Base-by-base conservation (phyloP, 2,797 vertebrate genomes). In the Sebastolobus altivelis region DNA sequence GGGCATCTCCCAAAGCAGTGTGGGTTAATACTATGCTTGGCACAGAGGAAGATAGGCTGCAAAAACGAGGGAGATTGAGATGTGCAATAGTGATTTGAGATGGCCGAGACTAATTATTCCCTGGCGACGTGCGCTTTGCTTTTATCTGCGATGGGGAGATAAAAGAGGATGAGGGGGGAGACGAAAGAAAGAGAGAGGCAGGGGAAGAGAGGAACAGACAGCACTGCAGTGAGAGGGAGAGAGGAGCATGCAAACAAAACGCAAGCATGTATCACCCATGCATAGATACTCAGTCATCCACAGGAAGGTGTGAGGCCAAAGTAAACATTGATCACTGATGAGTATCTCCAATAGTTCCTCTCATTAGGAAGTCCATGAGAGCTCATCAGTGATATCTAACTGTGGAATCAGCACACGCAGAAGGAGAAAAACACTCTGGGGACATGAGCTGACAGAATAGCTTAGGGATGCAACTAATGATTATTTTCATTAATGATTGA, bases 71-170 rank as follows among this genome's bases (percentile, higher is more conserved):
- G 77, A 77, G 78, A 87, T 74, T 75, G 87, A 93, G 86, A 86
- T 71, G 68, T 75, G 78, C 71, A 80, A 65, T 52, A 29, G 85
- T 76, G 87, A 90, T 91, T 88, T 72, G 87, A 89, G 75, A 92
- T 67, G 86, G 85, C 86, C 37, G 75, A 89, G 82, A 89, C 93
- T 92, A 93, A 95, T 94, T 91, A 85, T 92, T 92, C 93, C 91
- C 92, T 29, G 25, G 87, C 46, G 82, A 87, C 73, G 67, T 8
- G 67, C 67, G 70, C 83, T 72, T 58, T 72, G 81, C 81, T 89
- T 93, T 92, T 87, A 94, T 93, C 92, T 89, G 11, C 1, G 87
- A 95, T 90, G 75, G 75, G 69, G 77, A 90, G 92, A 94, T 93
- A 80, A 89, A 83, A 81, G 63, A 70, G 69, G 22, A 75, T 0